Evolutionary conservation across 2,888 invertebrate species (phyloP).

Genomic region (Nineta flava): DNA sequence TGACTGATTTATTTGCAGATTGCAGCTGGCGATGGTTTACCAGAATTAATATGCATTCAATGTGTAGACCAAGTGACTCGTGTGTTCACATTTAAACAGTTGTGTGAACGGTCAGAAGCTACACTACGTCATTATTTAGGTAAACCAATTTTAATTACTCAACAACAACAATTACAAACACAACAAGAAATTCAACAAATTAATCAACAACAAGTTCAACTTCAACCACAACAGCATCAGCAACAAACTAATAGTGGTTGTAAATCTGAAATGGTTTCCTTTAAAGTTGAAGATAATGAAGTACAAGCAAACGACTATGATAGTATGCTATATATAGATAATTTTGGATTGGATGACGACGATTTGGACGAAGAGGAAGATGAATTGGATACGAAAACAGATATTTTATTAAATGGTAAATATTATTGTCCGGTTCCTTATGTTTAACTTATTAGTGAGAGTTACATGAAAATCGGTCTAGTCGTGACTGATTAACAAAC

Average conservation of each 20-base stretch:
- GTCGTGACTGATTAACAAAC: too few relatives aligned
- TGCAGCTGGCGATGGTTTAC: slow-evolving; percentile 29
- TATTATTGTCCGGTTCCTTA: too few relatives aligned
- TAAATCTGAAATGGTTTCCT: neutral
- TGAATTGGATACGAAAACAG: slow-evolving; percentile 22
- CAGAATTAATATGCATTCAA: slow-evolving; percentile 28
- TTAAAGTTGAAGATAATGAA: slow-evolving; percentile 10
- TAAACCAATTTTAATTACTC: slow-evolving; percentile 18
- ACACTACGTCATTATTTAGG: slow-evolving; percentile 28
- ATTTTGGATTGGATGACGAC: slow-evolving; percentile 21
- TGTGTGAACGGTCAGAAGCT: slow-evolving; percentile 30
- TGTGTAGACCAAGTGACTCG: slow-evolving; percentile 30
- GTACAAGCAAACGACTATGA: slow-evolving; percentile 17
- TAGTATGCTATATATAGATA: slow-evolving; percentile 19
- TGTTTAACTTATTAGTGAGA: too few relatives aligned
- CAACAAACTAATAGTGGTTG: too few relatives aligned
- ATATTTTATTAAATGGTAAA: slow-evolving; percentile 10
- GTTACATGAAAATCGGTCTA: too few relatives aligned
- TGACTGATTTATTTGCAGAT: slow-evolving; percentile 21
- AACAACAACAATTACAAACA: neutral
- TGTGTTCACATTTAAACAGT: slow-evolving; percentile 30
- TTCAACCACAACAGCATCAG: too few relatives aligned
- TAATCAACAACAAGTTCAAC: too few relatives aligned
- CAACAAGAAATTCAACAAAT: neutral
- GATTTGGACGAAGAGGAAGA: slow-evolving; percentile 17